Evolutionary conservation across 35 echinoderm and acorn worm species (phyloP).

Genomic region (Heliocidaris erythrogramma): DNA sequence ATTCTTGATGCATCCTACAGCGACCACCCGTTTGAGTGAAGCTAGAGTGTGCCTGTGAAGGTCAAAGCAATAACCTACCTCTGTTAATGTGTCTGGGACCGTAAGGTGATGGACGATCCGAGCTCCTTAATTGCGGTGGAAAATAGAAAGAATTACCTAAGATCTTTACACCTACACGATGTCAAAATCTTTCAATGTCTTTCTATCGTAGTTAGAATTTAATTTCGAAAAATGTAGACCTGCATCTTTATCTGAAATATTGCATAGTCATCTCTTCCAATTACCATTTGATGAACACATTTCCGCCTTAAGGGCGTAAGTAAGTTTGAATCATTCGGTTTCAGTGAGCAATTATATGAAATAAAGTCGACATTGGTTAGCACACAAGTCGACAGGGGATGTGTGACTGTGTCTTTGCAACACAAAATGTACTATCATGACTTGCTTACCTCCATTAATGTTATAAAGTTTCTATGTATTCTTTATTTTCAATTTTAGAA

Average conservation of each 20-base stretch:
- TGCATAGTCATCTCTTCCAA: neutral
- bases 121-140: neutral
- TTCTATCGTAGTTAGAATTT: neutral
- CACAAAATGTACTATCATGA: too few relatives aligned
- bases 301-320: neutral
- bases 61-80: neutral
- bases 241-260: neutral
- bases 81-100: neutral
- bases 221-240: neutral
- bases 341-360: neutral
- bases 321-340: neutral
- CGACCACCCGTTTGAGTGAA: neutral
- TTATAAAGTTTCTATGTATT: too few relatives aligned
- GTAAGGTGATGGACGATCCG: neutral
- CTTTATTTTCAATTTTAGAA: too few relatives aligned
- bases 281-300: neutral
- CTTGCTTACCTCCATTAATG: too few relatives aligned
- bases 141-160: neutral
- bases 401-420: too few relatives aligned
- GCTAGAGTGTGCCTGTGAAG: neutral
- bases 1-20: too few relatives aligned
- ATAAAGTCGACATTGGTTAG: too few relatives aligned
- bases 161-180: neutral
- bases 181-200: neutral
- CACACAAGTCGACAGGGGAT: too few relatives aligned